A percentile compares a stretch with the other conserved stretches of the same genome.
These are phyloP conservation scores for Crenuchus spilurus DNA, from an alignment of 2,797 vertebrate species.

Conservation along the genomic window DNA sequence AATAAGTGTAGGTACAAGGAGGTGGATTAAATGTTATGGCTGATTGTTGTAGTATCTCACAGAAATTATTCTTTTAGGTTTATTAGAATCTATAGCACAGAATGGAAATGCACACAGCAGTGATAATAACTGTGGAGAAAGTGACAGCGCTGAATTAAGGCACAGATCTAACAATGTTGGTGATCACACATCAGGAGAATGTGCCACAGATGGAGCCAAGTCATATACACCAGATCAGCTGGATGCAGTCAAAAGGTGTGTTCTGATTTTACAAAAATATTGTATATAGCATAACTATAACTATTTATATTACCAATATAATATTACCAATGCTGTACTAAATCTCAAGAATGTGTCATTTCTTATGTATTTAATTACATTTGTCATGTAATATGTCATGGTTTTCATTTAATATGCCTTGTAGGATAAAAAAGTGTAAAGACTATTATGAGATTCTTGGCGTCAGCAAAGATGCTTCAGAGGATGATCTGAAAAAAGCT, in stretches of 20 bases:
- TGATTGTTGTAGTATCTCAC: not conserved
- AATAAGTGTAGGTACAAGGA: no score
- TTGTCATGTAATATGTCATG: not conserved
- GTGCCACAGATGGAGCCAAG: constrained; percentile 81
- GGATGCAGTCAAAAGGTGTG: constrained; percentile 91
- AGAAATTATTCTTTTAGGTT: constrained; percentile 63
- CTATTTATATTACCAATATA: no score
- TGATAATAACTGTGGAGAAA: constrained; percentile 69
- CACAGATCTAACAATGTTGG: constrained; percentile 71
- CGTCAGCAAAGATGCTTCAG: constrained; percentile 87
- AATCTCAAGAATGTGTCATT: not conserved
- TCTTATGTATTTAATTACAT: not conserved
- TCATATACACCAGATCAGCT: constrained; percentile 89
- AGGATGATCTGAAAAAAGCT: constrained; percentile 97
- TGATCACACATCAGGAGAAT: constrained; percentile 72
- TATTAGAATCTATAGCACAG: constrained; percentile 82
- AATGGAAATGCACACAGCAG: constrained; percentile 76
- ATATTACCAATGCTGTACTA: not conserved
- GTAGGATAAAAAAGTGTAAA: constrained; percentile 96
- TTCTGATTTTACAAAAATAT: constrained; percentile 4
- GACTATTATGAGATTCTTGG: constrained; percentile 97
- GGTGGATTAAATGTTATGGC: not conserved
- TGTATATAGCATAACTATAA: not conserved
- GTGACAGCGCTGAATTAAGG: constrained; percentile 72
- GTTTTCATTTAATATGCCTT: no score